Evolutionary conservation across 2,113 vertebrate species (phyloP).

Genomic region (Urocolius indicus): DNA sequence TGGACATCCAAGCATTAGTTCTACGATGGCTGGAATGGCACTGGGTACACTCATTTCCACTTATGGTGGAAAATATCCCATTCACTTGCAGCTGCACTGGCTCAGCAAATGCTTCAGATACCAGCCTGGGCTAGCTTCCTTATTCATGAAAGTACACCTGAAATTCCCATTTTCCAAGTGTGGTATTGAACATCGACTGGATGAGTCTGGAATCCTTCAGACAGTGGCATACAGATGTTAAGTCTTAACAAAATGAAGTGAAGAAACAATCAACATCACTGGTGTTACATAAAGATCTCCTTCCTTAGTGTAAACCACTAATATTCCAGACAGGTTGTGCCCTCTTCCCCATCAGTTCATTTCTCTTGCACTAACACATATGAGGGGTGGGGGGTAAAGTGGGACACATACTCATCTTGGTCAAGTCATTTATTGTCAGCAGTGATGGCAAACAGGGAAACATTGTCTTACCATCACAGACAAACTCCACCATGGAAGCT

Average conservation of each 20-base stretch:
- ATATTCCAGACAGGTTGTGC: neutral
- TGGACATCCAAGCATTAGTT: neutral
- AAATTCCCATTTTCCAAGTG: neutral
- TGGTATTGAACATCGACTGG: neutral
- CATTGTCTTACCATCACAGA: neutral
- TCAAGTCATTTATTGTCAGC: neutral
- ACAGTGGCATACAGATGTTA: neutral
- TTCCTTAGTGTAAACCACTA: neutral
- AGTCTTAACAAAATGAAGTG: neutral
- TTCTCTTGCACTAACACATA: neutral
- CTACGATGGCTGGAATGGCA: neutral
- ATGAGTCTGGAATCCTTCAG: neutral
- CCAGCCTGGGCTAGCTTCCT: neutral
- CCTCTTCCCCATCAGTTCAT: neutral
- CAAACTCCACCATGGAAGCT: neutral
- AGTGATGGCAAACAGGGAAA: neutral
- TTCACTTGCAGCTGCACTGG: neutral
- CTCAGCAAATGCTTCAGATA: neutral
- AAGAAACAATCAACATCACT: neutral
- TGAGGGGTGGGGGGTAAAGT: accelerated
- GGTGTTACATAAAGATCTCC: neutral
- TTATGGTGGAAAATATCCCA: neutral
- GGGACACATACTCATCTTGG: neutral
- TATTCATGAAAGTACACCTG: neutral
- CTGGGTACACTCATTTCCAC: neutral